phyloP scores from a whole-genome alignment of 2,113 vertebrate genomes.

The Phyllostomus hastatus region DNA sequence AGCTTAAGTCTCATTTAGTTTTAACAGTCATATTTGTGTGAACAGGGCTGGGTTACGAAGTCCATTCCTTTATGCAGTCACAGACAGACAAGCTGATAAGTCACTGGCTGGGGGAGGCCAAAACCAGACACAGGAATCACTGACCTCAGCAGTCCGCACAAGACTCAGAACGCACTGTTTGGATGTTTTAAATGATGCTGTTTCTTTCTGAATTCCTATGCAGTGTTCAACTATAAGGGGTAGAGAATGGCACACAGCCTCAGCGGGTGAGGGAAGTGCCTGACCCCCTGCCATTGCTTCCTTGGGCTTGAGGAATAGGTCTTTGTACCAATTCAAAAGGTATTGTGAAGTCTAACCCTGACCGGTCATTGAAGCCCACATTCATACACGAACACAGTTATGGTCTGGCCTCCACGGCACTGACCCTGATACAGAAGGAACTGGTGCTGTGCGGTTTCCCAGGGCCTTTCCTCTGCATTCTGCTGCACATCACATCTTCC shows the following conservation, averaged over 20 bases:
- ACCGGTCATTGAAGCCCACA: background rate
- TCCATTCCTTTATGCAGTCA: background rate
- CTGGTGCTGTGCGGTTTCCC: background rate
- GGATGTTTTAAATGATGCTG: background rate
- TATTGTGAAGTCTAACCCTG: background rate
- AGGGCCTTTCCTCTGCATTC: background rate
- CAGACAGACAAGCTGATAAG: background rate
- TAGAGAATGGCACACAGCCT: background rate
- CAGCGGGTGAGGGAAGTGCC: background rate
- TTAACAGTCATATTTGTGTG: background rate
- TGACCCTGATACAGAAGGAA: background rate
- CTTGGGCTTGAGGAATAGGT: background rate
- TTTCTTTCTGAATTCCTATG: background rate
- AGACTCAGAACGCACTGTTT: too few species aligned
- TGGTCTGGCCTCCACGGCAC: rapidly evolving
- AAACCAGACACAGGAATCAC: background rate
- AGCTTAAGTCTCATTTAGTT: background rate
- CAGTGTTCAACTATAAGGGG: background rate
- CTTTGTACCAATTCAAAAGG: background rate
- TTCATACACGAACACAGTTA: background rate
- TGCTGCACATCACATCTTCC: background rate
- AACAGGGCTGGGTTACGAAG: background rate
- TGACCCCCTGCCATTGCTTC: background rate
- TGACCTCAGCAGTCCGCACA: rapidly evolving
- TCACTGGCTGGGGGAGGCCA: background rate